Percentiles rank a stretch among this genome's conserved stretches.
Evolutionary conservation across 2,797 vertebrate genomes (phyloP).

Genomic region (Lutjanus argentimaculatus): DNA sequence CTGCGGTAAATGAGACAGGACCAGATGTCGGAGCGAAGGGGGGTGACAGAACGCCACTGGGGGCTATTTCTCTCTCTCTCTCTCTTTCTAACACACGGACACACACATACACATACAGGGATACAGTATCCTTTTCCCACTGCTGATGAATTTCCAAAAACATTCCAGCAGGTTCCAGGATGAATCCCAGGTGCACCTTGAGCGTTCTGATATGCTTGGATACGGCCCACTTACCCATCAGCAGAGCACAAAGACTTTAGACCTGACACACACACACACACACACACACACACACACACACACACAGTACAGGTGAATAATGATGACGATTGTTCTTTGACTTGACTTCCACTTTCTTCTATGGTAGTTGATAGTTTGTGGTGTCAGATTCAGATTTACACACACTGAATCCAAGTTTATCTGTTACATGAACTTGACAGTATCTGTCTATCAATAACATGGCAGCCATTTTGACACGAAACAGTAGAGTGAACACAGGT

Average conservation of each 20-base stretch:
- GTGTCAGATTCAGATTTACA: no score
- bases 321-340: background rate
- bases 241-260: constrained; percentile 54
- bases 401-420: background rate
- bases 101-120: constrained; percentile 18
- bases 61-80: constrained; percentile 53
- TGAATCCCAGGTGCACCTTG: constrained; percentile 64
- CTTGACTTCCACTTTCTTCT: background rate
- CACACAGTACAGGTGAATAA: background rate
- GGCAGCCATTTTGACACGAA: no score
- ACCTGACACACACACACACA: constrained; percentile 22
- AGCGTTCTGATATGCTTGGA: constrained; percentile 43
- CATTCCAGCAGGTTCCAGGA: constrained; percentile 62
- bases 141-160: constrained; percentile 65
- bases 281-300: constrained; percentile 11
- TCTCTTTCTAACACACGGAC: background rate
- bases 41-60: constrained; percentile 77
- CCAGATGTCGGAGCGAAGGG: constrained; percentile 88
- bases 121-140: constrained; percentile 57
- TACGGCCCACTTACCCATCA: constrained; percentile 56
- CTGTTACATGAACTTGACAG: background rate
- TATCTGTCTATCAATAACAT: background rate
- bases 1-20: constrained; percentile 86
- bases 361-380: background rate
- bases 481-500: no score